Evolutionary conservation across 2,888 invertebrate species (phyloP).

Genomic region (Drosophila neutralis): DNA sequence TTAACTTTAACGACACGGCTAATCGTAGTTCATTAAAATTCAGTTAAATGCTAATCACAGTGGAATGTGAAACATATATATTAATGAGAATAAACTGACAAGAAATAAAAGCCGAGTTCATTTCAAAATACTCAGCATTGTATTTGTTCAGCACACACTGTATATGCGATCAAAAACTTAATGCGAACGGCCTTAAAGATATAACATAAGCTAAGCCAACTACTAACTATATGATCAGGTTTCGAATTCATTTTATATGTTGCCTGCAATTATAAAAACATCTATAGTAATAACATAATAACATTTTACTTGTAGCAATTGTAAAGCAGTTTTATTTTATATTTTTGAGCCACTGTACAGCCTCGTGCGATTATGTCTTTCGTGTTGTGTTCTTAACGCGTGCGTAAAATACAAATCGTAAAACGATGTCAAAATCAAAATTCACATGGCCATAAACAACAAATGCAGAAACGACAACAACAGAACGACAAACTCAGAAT

Average conservation of each 20-base stretch:
- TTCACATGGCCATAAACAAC: conserved; percentile 54
- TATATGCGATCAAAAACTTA: not conserved
- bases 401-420: conserved; percentile 62
- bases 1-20: conserved; percentile 47
- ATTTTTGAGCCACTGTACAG: conserved; percentile 35
- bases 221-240: not conserved
- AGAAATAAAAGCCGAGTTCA: not conserved
- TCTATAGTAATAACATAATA: not conserved
- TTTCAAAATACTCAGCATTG: not conserved
- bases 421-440: conserved; percentile 62
- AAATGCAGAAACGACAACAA: conserved; percentile 3
- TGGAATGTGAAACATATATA: conserved; percentile 13
- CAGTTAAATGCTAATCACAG: conserved; percentile 42
- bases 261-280: not conserved
- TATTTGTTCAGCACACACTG: not conserved
- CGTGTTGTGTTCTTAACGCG: conserved; percentile 48
- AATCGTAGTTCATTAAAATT: conserved; percentile 54
- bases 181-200: not conserved
- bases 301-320: not conserved
- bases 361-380: conserved; percentile 4
- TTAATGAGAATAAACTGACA: not conserved
- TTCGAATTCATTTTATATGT: not conserved
- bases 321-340: not conserved
- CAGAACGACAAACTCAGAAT: conserved; percentile 7
- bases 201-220: not conserved